A percentile compares a stretch with the other conserved stretches of the same genome.
These are phyloP conservation scores for Melanostigma gelatinosum DNA, from an alignment of 2,113 vertebrate species.

Conservation along the genomic window DNA sequence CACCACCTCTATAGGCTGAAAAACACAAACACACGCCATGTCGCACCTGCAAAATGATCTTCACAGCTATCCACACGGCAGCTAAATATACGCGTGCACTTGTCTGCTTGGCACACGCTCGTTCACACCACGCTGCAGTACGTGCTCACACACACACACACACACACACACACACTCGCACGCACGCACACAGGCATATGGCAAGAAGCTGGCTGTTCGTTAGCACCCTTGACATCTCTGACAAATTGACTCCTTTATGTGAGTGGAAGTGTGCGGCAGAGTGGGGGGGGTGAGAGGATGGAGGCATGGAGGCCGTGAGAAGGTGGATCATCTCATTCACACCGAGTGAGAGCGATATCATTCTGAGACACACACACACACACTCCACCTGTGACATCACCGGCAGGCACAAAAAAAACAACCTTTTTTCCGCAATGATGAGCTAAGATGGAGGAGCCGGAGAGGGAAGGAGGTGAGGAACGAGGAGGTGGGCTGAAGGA, in stretches of 20 bases:
- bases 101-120: constrained; percentile 47
- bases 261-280: constrained; percentile 77
- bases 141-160: neutral
- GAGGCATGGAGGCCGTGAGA: constrained; percentile 27
- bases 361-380: constrained; percentile 24
- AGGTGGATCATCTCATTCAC: constrained; percentile 74
- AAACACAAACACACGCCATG: constrained; percentile 9
- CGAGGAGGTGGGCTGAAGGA: constrained; percentile 23
- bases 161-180: constrained; percentile 16
- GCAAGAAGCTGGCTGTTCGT: constrained; percentile 73
- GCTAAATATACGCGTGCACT: constrained; percentile 50
- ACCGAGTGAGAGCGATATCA: constrained; percentile 48
- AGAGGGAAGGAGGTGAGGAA: constrained; percentile 10
- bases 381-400: constrained; percentile 60
- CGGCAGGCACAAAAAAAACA: constrained; percentile 31
- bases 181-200: constrained; percentile 58
- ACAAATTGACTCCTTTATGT: constrained; percentile 86
- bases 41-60: constrained; percentile 36
- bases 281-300: constrained; percentile 20
- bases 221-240: constrained; percentile 83
- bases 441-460: constrained; percentile 58
- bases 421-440: constrained; percentile 22
- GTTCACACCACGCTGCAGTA: constrained; percentile 45
- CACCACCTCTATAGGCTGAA: constrained; percentile 20
- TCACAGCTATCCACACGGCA: constrained; percentile 4